phyloP scores from a whole-genome alignment of 2,113 vertebrate genomes.

The Tricholaema leucomelas region DNA sequence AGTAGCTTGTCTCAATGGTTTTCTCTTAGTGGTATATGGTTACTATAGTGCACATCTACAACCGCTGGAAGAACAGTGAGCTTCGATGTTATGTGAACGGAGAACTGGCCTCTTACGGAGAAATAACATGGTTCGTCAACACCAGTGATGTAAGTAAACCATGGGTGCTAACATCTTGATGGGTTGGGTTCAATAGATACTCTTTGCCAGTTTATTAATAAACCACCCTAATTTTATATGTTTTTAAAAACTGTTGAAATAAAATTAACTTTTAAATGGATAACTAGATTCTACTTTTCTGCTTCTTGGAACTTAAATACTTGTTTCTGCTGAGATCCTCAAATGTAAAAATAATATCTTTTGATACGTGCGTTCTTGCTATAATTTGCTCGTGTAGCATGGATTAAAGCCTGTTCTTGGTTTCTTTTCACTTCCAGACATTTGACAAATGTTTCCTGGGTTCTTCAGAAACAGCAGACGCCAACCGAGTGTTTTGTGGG shows the following conservation, averaged over 20 bases:
- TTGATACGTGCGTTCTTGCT: not conserved
- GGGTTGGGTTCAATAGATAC: not conserved
- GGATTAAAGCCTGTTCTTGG: not conserved
- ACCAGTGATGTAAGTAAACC: conserved; percentile 91
- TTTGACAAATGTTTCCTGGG: conserved; percentile 99
- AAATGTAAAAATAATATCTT: not conserved
- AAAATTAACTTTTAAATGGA: not conserved
- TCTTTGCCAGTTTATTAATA: not conserved
- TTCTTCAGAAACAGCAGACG: conserved; percentile 95
- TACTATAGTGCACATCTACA: conserved; percentile 94
- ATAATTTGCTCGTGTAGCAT: not conserved
- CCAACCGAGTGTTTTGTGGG: conserved; percentile 95
- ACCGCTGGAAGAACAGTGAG: conserved; percentile 99
- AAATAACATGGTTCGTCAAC: conserved; percentile 97
- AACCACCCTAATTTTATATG: not conserved
- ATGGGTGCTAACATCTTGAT: not conserved
- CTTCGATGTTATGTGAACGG: conserved; percentile 97
- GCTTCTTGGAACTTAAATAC: not conserved
- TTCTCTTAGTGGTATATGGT: conserved; percentile 97
- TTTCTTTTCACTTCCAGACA: conserved; percentile 80
- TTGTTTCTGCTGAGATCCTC: not conserved
- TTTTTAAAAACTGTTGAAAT: not conserved
- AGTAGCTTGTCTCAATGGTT: not conserved
- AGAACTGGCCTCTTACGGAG: conserved; percentile 93
- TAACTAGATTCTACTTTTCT: not conserved